A percentile compares a stretch with the other conserved stretches of the same genome.
Conservation (phyloP, 2,113 vertebrate species). For the Sarotherodon lohbergeri region DNA sequence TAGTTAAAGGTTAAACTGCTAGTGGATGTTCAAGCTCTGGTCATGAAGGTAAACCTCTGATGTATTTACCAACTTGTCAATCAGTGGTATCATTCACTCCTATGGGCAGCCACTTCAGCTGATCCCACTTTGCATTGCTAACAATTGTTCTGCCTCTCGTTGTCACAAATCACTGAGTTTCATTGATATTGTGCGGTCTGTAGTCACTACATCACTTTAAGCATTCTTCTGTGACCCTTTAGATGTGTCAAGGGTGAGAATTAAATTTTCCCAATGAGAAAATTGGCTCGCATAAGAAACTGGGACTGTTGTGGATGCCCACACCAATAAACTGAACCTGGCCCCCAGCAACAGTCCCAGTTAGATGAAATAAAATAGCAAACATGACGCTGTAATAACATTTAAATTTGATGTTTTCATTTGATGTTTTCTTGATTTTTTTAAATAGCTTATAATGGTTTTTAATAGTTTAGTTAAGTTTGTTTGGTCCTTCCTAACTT, state of each 20-base stretch:
- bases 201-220: neutral
- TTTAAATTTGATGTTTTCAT: neutral
- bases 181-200: neutral
- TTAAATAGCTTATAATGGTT: neutral
- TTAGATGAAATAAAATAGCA: neutral
- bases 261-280: neutral
- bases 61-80: neutral
- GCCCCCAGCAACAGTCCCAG: rapidly evolving
- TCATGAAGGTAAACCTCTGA: neutral
- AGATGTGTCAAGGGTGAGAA: neutral
- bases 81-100: neutral
- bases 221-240: neutral
- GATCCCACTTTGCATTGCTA: neutral
- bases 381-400: neutral
- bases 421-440: neutral
- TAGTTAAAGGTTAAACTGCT: neutral
- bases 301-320: neutral
- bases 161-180: neutral
- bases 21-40: neutral
- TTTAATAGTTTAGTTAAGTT: neutral
- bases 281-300: neutral
- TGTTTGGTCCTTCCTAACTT: neutral
- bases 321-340: neutral
- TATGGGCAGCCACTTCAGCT: neutral
- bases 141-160: neutral